These are phyloP conservation scores for Xestia xanthographa DNA, from an alignment of 2,888 invertebrate genomes.

Conservation along the genomic window DNA sequence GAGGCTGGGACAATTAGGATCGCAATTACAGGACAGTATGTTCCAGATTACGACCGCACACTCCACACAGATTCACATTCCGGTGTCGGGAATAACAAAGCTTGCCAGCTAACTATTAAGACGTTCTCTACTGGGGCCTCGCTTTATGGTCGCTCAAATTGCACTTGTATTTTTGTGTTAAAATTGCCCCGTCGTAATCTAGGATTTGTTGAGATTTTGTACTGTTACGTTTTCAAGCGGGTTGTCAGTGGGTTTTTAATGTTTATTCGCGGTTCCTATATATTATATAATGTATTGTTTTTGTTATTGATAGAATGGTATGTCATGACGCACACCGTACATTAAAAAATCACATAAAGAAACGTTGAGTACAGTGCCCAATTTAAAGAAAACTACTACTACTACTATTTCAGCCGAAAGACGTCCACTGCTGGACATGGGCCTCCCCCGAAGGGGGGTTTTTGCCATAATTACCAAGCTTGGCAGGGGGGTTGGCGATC, in stretches of 20 bases:
- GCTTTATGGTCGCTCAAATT: conserved; percentile 68
- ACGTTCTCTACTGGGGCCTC: conserved; percentile 76
- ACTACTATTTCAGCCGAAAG: too few species aligned
- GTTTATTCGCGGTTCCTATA: conserved; percentile 39
- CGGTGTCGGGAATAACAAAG: conserved; percentile 83
- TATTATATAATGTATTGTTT: background rate
- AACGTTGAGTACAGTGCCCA: too few species aligned
- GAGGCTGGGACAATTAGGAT: conserved; percentile 85
- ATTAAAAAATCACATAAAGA: background rate
- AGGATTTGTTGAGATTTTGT: conserved; percentile 68
- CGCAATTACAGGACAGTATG: conserved; percentile 90
- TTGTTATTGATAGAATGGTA: background rate
- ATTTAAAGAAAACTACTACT: background rate
- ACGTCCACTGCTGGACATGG: too few species aligned
- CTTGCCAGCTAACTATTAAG: conserved; percentile 89
- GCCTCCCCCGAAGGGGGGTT: too few species aligned
- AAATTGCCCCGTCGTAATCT: conserved; percentile 71
- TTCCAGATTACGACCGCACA: conserved; percentile 87
- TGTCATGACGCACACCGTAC: background rate
- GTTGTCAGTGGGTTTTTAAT: conserved; percentile 63
- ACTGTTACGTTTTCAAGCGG: conserved; percentile 41
- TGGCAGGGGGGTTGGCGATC: too few species aligned
- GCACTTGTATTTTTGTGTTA: conserved; percentile 75
- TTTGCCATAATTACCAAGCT: too few species aligned
- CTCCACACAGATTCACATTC: conserved; percentile 84